Conservation (phyloP, 2,113 vertebrate species). For the Hydrochoerus hydrochaeris region DNA sequence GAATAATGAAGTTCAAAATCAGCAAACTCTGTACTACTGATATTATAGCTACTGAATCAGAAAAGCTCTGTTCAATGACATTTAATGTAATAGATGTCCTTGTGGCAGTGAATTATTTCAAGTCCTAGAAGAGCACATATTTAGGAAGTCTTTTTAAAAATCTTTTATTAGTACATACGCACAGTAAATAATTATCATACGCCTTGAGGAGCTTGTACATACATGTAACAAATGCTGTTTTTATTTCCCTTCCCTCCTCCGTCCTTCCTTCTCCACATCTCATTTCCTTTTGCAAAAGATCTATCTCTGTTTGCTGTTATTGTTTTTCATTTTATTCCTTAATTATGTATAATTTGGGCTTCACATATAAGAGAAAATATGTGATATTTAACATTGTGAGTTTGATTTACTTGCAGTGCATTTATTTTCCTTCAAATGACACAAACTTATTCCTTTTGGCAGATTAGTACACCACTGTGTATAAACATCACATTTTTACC, state of each 20-base stretch:
- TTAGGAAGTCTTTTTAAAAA: constrained; percentile 16
- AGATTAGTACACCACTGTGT: background rate
- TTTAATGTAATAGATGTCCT: background rate
- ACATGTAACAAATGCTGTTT: background rate
- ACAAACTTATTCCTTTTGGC: background rate
- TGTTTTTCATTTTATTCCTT: background rate
- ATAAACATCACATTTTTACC: background rate
- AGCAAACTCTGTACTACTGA: no score
- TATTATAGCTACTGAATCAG: no score
- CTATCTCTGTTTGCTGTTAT: background rate
- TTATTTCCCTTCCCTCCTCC: background rate
- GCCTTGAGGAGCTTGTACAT: background rate
- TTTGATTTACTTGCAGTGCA: background rate
- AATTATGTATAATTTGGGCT: background rate
- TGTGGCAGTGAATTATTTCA: background rate
- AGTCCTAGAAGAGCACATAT: background rate
- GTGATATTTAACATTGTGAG: background rate
- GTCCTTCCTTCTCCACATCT: background rate
- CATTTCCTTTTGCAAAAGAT: background rate
- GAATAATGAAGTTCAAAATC: no score
- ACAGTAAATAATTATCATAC: background rate
- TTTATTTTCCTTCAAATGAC: background rate
- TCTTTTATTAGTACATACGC: background rate
- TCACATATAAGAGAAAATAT: background rate
- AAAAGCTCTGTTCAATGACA: background rate